Evolutionary conservation across 2,888 invertebrate species (phyloP).

Genomic region (Sisyra nigra): DNA sequence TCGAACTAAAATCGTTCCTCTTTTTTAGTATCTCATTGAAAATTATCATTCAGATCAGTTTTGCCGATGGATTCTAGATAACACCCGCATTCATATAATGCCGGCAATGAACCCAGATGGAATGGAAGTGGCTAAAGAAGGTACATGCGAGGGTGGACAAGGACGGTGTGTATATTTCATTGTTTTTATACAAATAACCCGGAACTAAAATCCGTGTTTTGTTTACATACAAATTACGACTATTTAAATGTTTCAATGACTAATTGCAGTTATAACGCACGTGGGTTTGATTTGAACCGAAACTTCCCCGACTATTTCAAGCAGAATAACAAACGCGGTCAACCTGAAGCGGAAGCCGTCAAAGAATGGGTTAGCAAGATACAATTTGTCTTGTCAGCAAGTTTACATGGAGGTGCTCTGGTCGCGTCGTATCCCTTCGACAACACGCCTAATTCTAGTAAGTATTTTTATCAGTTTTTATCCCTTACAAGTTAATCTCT

Average conservation of each 20-base stretch:
- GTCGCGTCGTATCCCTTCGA: slow-evolving; percentile 97
- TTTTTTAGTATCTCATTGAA: slow-evolving; percentile 62
- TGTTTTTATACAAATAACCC: neutral
- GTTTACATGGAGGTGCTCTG: slow-evolving; percentile 85
- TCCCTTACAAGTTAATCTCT: neutral
- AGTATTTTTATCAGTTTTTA: slow-evolving; percentile 17
- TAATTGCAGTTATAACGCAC: slow-evolving; percentile 57
- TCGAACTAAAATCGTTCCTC: slow-evolving; percentile 9
- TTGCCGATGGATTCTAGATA: slow-evolving; percentile 80
- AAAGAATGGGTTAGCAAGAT: slow-evolving; percentile 88
- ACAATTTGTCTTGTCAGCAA: slow-evolving; percentile 87
- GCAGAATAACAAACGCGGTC: slow-evolving; percentile 68
- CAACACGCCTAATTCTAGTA: slow-evolving; percentile 87
- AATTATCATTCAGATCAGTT: slow-evolving; percentile 71
- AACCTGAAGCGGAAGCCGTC: slow-evolving; percentile 90
- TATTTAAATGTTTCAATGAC: no score
- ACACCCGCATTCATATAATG: slow-evolving; percentile 91
- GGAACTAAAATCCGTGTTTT: no score
- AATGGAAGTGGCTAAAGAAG: slow-evolving; percentile 81
- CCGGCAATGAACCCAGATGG: slow-evolving; percentile 99
- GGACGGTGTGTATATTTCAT: slow-evolving; percentile 45
- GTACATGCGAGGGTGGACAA: slow-evolving; percentile 71
- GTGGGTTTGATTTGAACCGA: slow-evolving; percentile 81
- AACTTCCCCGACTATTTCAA: slow-evolving; percentile 95
- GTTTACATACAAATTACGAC: no score